Evolutionary conservation across 2,113 vertebrate species (phyloP).

Genomic region (Ia io): DNA sequence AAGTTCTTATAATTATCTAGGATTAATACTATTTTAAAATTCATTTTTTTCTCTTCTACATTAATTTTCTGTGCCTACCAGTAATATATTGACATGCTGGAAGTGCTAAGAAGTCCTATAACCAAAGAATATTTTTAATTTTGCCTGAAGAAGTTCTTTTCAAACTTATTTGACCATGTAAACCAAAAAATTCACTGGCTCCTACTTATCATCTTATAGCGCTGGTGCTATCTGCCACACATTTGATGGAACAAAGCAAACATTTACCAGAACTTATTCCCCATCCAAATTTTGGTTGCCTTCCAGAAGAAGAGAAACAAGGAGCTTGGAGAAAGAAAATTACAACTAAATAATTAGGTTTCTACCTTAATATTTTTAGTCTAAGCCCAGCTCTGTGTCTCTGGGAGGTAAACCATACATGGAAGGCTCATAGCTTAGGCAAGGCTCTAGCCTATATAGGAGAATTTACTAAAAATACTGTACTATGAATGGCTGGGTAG

Average conservation of each 20-base stretch:
- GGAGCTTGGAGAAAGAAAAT: background rate
- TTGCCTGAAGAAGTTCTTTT: background rate
- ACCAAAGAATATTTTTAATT: background rate
- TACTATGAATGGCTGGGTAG: background rate
- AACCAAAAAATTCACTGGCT: background rate
- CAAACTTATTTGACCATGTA: background rate
- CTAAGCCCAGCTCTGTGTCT: background rate
- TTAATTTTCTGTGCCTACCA: conserved; percentile 28
- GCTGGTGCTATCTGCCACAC: background rate
- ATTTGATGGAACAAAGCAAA: background rate
- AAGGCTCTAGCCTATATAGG: background rate
- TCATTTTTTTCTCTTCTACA: background rate
- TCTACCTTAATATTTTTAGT: background rate
- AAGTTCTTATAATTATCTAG: background rate
- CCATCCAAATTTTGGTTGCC: background rate
- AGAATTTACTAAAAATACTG: background rate
- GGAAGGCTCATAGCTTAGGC: background rate
- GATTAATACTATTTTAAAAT: background rate
- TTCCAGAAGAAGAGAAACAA: background rate
- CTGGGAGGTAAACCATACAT: background rate
- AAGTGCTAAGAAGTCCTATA: background rate
- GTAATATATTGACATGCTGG: background rate
- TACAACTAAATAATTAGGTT: background rate
- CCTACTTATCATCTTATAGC: background rate
- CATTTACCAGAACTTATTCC: background rate